These are phyloP conservation scores for Phanerotoma sp. DNA, from an alignment of 2,888 invertebrate genomes.

Conservation along the genomic window DNA sequence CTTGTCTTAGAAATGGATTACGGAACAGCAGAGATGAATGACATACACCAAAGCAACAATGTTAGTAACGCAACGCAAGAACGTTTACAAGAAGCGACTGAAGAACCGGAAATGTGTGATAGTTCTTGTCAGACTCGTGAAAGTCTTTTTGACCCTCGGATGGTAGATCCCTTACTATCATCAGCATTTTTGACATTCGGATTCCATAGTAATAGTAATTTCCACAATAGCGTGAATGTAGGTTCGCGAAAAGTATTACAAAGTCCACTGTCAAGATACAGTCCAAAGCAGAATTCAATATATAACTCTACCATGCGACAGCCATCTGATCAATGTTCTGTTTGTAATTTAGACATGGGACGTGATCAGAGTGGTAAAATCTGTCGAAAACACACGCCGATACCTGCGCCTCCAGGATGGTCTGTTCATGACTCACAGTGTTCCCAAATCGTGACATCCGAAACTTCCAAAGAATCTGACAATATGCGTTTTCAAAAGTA, in stretches of 20 bases:
- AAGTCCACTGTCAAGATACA: slow-evolving; percentile 34
- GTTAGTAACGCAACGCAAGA: slow-evolving; percentile 56
- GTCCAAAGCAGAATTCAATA: slow-evolving; percentile 25
- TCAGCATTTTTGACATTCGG: slow-evolving; percentile 62
- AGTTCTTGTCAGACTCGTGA: slow-evolving; percentile 83
- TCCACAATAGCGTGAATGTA: slow-evolving; percentile 37
- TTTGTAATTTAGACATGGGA: slow-evolving; percentile 41
- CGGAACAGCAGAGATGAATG: slow-evolving; percentile 43
- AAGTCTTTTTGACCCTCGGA: slow-evolving; percentile 65
- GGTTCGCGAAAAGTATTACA: slow-evolving; percentile 10
- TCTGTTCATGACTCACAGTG: slow-evolving; percentile 44
- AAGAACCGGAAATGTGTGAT: slow-evolving; percentile 67
- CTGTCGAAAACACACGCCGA: slow-evolving; percentile 45
- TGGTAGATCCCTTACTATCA: slow-evolving; percentile 48
- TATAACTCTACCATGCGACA: slow-evolving; percentile 25
- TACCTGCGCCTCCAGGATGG: slow-evolving; percentile 55
- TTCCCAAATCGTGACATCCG: slow-evolving; percentile 29
- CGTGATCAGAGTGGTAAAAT: slow-evolving; percentile 39
- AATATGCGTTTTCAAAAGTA: slow-evolving; percentile 45
- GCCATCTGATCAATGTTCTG: slow-evolving; percentile 42
- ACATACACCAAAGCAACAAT: slow-evolving; percentile 56
- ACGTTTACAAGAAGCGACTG: slow-evolving; percentile 51
- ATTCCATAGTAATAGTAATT: slow-evolving; percentile 45
- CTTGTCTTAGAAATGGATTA: slow-evolving; percentile 47
- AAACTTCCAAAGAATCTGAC: slow-evolving; percentile 40